Evolutionary conservation across 2,888 invertebrate genomes (phyloP).

Genomic region (Sepiola atlantica): DNA sequence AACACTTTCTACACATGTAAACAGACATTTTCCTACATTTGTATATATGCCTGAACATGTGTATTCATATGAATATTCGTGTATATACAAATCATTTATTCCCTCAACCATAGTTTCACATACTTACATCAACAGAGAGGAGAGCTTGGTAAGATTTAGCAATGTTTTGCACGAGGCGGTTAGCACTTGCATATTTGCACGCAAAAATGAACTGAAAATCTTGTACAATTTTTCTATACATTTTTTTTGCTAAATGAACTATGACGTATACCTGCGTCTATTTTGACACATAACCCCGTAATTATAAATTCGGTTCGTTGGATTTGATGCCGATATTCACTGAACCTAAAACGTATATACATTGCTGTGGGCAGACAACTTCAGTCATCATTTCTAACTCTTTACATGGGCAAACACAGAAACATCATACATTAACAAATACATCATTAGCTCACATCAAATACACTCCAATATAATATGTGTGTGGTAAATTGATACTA

Average conservation of each 20-base stretch:
- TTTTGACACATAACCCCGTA: neutral
- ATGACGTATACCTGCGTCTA: neutral
- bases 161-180: neutral
- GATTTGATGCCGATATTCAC: neutral
- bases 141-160: neutral
- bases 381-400: neutral
- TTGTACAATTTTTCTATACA: neutral
- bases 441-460: neutral
- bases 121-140: neutral
- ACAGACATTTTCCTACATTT: neutral
- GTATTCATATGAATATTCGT: neutral
- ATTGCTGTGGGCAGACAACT: conserved; percentile 15
- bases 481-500: too few relatives aligned
- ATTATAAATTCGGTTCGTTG: conserved; percentile 6
- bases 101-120: neutral
- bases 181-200: neutral
- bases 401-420: neutral
- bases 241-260: neutral
- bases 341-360: neutral
- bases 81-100: neutral
- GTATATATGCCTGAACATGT: neutral
- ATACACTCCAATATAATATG: neutral
- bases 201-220: neutral
- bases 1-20: too few relatives aligned
- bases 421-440: neutral